Conservation (phyloP, 2,113 vertebrate species). For the Petrocephalus microphthalmus region DNA sequence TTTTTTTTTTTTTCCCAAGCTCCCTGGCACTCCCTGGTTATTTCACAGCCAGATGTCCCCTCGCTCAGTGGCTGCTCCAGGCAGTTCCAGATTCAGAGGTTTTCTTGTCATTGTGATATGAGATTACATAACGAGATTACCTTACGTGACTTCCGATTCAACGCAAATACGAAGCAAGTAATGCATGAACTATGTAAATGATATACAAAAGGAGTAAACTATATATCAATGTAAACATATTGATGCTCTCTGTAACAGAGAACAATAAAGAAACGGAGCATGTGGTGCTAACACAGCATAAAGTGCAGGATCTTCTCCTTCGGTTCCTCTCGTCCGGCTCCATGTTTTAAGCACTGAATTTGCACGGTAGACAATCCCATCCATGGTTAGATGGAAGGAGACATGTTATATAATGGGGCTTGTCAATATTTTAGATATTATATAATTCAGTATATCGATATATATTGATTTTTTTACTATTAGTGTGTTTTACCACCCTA, state of each 20-base stretch:
- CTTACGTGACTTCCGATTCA: background rate
- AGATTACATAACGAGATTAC: background rate
- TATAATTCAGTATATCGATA: conserved; percentile 11
- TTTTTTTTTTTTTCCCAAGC: background rate
- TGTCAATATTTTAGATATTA: background rate
- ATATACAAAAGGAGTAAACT: background rate
- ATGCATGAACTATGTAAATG: background rate
- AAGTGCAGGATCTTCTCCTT: background rate
- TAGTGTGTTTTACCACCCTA: background rate
- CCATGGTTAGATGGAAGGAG: background rate
- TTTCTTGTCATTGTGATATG: background rate
- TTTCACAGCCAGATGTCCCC: background rate
- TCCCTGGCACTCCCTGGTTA: background rate
- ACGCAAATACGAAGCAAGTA: background rate
- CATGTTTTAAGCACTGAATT: background rate
- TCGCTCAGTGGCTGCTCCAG: background rate
- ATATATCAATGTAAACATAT: background rate
- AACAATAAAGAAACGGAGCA: background rate
- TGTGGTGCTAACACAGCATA: background rate
- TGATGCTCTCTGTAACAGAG: background rate
- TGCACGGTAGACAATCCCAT: background rate
- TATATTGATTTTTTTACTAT: background rate
- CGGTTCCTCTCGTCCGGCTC: background rate
- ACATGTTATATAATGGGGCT: background rate
- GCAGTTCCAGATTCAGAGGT: background rate